Evolutionary conservation across 1,140 invertebrate genomes (phyloP), one percentile per base, ranked within the genome.

Genomic region (Leptinotarsa undecemlineata): DNA sequence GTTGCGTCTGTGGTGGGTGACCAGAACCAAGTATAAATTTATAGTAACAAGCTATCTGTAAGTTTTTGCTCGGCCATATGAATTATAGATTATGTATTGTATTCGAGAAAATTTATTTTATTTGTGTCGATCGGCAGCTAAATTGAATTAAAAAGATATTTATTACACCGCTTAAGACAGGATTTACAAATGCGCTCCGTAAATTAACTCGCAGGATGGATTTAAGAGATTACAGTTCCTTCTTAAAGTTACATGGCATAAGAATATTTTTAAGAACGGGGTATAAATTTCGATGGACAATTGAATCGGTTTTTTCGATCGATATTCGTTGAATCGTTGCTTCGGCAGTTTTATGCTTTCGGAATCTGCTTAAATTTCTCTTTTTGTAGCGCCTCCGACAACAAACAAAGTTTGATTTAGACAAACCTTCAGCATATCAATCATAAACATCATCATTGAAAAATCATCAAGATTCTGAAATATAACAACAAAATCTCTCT

Each of bases 31-130:
- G 64, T 72, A 78, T 78, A 78, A 78, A 78, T 78, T 66, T 74
- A 69, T 67, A 71, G 77, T 78, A 78, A 78, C 77, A 78, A 76
- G 77, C 62, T 74, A 69, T 69, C 72, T 75, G 74, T 75, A 71
- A 66, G 73, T 78, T 78, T 78, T 78, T 80, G 74, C 70, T 68
- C 63, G 57, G 57, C 51, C 76, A 78, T 81, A 81, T 81, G 81
- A 81, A 81, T 81, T 81, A 81, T 81, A 81, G 79, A 81, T 81
- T 80, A 77, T 78, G 79, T 78, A 81, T 81, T 81, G 81, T 81
- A 81, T 81, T 81, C 79, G 68, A 72, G 71, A 77, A 79, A 78
- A 78, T 79, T 78, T 81, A 77, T 80, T 80, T 80, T 77, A 80
- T 80, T 78, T 75, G 77, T 74, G 64, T 74, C 68, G 78, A 77